Percentiles rank a stretch among this genome's conserved stretches.
phyloP scores from a whole-genome alignment of 2,113 vertebrate genomes.

The Hippolais icterina region DNA sequence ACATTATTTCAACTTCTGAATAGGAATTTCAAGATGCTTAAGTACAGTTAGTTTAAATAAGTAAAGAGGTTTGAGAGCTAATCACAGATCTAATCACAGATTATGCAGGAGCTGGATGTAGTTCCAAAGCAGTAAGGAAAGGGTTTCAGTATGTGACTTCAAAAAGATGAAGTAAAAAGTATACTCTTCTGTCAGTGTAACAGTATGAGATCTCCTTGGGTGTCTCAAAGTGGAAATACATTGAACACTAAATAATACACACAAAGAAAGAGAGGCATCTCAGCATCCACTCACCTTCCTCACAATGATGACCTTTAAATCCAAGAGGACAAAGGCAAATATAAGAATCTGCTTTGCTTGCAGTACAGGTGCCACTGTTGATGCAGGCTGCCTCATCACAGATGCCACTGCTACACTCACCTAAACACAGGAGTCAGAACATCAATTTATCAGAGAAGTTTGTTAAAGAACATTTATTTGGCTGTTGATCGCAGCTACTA shows the following conservation, averaged over 20 bases:
- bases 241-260: neutral
- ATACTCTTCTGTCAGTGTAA: neutral
- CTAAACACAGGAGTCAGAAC: constrained; percentile 59
- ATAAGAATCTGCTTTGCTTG: constrained; percentile 83
- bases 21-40: neutral
- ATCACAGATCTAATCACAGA: neutral
- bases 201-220: neutral
- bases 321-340: constrained; percentile 94
- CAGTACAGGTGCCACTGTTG: constrained; percentile 87
- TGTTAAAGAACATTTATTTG: neutral
- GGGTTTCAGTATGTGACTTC: neutral
- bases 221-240: neutral
- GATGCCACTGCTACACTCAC: constrained; percentile 89
- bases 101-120: neutral
- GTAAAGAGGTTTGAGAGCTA: neutral
- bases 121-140: neutral
- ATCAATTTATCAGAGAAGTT: neutral
- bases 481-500: neutral
- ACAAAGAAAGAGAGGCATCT: neutral
- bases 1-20: neutral
- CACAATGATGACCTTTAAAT: constrained; percentile 88
- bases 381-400: constrained; percentile 85
- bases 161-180: neutral
- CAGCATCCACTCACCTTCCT: constrained; percentile 83
- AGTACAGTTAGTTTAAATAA: neutral